phyloP scores from a whole-genome alignment of 1,140 invertebrate genomes.

The Metaphire vulgaris region DNA sequence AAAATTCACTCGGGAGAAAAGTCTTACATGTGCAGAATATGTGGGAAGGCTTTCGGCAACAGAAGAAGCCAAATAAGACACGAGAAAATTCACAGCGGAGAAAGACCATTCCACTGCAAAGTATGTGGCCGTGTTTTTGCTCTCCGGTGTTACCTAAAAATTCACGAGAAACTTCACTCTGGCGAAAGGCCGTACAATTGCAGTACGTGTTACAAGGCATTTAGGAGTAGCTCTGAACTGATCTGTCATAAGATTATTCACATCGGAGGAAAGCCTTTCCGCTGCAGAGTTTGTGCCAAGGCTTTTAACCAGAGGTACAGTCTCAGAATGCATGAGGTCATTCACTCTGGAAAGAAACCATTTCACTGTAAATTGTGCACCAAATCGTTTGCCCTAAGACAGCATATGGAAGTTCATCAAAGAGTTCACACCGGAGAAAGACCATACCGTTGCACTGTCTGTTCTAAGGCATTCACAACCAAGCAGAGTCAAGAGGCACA shows the following conservation, averaged over 20 bases:
- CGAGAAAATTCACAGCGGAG: neutral
- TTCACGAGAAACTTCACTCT: constrained; percentile 91
- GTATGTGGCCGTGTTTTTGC: constrained; percentile 97
- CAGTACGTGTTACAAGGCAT: constrained; percentile 56
- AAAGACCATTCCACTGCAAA: constrained; percentile 40
- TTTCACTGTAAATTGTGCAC: constrained; percentile 51
- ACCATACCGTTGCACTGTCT: constrained; percentile 94
- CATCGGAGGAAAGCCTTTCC: constrained; percentile 33
- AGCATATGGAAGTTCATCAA: constrained; percentile 69
- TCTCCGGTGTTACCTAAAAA: constrained; percentile 97
- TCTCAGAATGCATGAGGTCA: constrained; percentile 90
- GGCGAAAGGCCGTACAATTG: constrained; percentile 97
- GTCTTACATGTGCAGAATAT: constrained; percentile 58
- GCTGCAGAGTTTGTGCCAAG: constrained; percentile 67
- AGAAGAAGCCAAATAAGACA: constrained; percentile 66
- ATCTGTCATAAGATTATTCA: constrained; percentile 44
- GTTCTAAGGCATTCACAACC: constrained; percentile 88
- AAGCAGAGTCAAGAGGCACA: constrained; percentile 92
- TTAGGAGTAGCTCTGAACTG: constrained; percentile 49
- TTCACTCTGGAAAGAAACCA: constrained; percentile 93
- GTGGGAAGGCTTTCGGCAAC: constrained; percentile 82
- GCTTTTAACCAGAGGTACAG: constrained; percentile 96
- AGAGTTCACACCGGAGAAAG: constrained; percentile 93
- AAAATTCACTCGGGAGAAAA: constrained; percentile 36
- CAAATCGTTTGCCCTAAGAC: constrained; percentile 79